These are phyloP conservation scores for Chrysolina oricalcia DNA, from an alignment of 2,888 invertebrate genomes.

Conservation along the genomic window DNA sequence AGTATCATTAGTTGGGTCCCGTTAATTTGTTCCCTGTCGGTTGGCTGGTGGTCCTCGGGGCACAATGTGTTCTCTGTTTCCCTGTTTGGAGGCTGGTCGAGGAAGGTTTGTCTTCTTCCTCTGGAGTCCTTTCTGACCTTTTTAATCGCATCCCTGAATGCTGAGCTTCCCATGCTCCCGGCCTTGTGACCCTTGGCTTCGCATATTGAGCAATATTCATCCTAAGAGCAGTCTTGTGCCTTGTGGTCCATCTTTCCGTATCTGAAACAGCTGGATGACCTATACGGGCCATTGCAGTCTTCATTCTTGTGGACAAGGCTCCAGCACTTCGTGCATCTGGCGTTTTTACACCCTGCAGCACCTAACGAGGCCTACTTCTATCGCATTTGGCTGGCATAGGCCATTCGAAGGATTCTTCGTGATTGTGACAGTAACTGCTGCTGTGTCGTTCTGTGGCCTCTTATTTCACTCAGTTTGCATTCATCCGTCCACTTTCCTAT, in stretches of 20 bases:
- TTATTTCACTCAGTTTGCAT: not conserved
- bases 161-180: not conserved
- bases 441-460: not conserved
- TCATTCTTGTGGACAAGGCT: not conserved
- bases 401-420: not conserved
- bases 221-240: not conserved
- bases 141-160: constrained; percentile 40
- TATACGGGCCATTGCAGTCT: not conserved
- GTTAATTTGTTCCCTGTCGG: not conserved
- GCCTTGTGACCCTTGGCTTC: constrained; percentile 21
- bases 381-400: too few relatives aligned
- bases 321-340: not conserved
- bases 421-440: not conserved
- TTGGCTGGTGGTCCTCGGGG: not conserved
- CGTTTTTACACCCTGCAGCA: not conserved
- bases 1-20: not conserved
- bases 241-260: not conserved
- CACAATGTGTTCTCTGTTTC: not conserved
- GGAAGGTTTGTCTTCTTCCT: not conserved
- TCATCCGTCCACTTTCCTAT: not conserved
- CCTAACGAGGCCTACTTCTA: not conserved
- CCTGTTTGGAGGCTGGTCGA: too few relatives aligned
- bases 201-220: constrained; percentile 24
- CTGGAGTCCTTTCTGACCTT: not conserved
- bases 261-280: not conserved